Percentiles rank a stretch among this genome's conserved stretches.
Evolutionary conservation across 2,113 vertebrate species (phyloP).

Genomic region (Pollimyrus isidori): DNA sequence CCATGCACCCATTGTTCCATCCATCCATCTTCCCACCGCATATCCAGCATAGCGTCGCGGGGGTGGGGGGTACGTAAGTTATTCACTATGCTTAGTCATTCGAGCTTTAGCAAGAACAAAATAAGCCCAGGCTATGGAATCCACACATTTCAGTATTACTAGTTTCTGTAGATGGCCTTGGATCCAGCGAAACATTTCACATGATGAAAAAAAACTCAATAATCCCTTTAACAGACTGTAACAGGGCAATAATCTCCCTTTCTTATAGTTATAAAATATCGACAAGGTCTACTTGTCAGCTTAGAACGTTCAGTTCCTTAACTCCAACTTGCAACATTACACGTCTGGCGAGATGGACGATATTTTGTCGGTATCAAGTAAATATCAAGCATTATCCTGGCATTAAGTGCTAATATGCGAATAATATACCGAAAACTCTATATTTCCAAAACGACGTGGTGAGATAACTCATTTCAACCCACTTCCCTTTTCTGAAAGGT

Average conservation of each 20-base stretch:
- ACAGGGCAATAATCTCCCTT: background rate
- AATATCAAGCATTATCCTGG: background rate
- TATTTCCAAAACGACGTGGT: background rate
- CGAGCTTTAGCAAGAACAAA: background rate
- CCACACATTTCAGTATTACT: background rate
- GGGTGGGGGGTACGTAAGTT: background rate
- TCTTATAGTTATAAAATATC: background rate
- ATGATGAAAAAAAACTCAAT: background rate
- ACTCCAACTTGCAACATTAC: background rate
- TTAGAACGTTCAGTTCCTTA: background rate
- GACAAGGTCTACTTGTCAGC: background rate
- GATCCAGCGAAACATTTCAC: background rate
- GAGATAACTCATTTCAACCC: background rate
- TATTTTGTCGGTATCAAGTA: background rate
- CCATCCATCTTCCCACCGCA: background rate
- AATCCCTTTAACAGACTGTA: background rate
- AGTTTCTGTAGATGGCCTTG: background rate
- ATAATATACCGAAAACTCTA: background rate
- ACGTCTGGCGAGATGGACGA: background rate
- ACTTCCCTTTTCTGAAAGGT: background rate
- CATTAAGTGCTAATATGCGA: background rate
- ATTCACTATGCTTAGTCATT: background rate
- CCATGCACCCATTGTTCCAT: background rate
- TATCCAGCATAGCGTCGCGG: background rate
- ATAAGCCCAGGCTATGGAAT: background rate